phyloP scores from a whole-genome alignment of 2,113 vertebrate species.

The Hydropotes inermis region DNA sequence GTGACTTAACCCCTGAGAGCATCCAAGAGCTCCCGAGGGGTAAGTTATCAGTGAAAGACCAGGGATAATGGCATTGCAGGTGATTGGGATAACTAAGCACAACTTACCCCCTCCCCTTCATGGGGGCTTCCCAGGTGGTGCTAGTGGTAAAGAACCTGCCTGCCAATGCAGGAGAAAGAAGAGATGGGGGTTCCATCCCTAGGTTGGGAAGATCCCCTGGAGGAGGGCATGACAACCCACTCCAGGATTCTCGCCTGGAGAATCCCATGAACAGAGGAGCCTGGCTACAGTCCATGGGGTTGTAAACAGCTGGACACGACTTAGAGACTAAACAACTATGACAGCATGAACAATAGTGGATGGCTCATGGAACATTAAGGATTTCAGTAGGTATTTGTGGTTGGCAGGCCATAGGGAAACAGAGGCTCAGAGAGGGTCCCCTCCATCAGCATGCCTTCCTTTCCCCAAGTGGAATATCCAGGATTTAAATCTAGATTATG shows the following conservation, averaged over 20 bases:
- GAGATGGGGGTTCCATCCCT: not conserved
- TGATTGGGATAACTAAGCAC: not conserved
- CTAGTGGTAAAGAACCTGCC: not conserved
- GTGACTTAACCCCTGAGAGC: not conserved
- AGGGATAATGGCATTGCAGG: not conserved
- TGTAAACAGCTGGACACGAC: fast-evolving
- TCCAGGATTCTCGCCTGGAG: not conserved
- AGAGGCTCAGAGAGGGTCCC: not conserved
- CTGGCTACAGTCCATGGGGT: not conserved
- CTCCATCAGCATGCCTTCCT: not conserved
- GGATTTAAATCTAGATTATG: not conserved
- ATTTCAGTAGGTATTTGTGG: not conserved
- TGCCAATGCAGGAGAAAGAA: not conserved
- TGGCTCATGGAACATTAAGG: not conserved
- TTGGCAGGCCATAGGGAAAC: not conserved
- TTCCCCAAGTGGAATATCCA: not conserved
- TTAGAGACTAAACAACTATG: not conserved
- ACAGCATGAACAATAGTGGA: too few relatives aligned
- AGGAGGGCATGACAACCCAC: not conserved
- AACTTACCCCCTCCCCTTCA: not conserved
- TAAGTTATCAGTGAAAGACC: not conserved
- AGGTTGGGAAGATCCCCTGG: not conserved
- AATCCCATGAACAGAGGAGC: not conserved
- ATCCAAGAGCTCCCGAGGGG: not conserved
- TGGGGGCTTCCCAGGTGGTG: not conserved